Base-by-base conservation (phyloP, 30 jellyfish, hydroid and myxozoan species). In the Calvadosia cruxmelitensis region DNA sequence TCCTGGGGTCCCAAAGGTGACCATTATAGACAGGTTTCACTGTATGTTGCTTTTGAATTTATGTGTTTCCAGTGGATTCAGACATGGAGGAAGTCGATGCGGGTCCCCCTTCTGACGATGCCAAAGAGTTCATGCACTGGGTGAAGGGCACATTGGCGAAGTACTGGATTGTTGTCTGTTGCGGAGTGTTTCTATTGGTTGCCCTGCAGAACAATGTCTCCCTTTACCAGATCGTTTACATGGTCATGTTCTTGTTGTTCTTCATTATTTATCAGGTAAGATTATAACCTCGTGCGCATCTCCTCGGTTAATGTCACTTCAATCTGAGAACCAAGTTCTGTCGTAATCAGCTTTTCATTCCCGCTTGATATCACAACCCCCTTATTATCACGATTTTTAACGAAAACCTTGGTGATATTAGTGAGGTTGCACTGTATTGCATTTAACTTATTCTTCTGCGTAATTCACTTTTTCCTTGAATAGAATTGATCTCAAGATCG, bases 131-230 rank as follows among this genome's bases (percentile, higher is more conserved):
- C 64, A 89, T 89, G 92, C 80, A 72, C 25, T 76, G 89, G 95
- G 66, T 89, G 1, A 72, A 89, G 49, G 75, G 92, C 31, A 64
- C 89, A 0, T 85, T 89, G 28, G 95, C 95, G 13, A 89, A 89
- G 61, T 89, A 89, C 61, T 89, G 98, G 98, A 89, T 89, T 64
- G 80, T 89, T 27, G 83, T 89, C 16, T 89, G 98, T 71, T 89
- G 98, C 73, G 78, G 84, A 2, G 95, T 95, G 49, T 89, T 89
- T 66, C 50, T 89, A 53, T 70, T 82, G 51, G 98, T 89, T 62
- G 98, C 98, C 23, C 65, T 89, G 67, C 98, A 89, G 67, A 82
- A 89, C 61, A 81, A 80, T 51, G 98, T 89, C 52, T 89, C 98
- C 0, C 15, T 89, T 32, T 82, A 79, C 77, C 98, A 89, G 71